Percentiles rank a stretch among this genome's conserved stretches.
phyloP scores from a whole-genome alignment of 2,113 vertebrate genomes.

The Carlito syrichta region DNA sequence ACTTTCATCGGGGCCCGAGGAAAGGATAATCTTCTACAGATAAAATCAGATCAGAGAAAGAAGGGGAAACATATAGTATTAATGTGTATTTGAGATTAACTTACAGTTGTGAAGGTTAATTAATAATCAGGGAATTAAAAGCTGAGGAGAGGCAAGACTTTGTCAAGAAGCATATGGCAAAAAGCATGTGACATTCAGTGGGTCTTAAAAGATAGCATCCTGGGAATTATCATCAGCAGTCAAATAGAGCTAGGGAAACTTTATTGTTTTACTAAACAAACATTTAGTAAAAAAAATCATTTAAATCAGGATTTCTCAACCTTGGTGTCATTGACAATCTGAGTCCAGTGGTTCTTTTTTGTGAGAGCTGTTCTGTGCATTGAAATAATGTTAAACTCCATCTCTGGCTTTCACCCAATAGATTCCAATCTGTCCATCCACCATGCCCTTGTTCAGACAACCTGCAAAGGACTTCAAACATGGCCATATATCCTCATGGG shows the following conservation, averaged over 20 bases:
- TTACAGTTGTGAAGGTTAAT: constrained; percentile 60
- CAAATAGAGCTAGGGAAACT: background rate
- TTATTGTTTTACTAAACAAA: background rate
- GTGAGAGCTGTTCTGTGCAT: background rate
- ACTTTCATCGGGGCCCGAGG: background rate
- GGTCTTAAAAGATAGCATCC: background rate
- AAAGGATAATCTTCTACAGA: background rate
- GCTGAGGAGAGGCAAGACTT: constrained; percentile 32
- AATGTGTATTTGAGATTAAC: constrained; percentile 24
- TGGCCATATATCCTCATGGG: background rate
- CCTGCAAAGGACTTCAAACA: background rate
- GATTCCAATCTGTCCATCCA: accelerated
- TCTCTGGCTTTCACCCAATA: background rate
- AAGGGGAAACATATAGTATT: background rate
- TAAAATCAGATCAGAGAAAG: background rate
- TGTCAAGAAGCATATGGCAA: constrained; percentile 54
- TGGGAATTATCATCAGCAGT: background rate
- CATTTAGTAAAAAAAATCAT: background rate
- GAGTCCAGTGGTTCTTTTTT: background rate
- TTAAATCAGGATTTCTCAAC: background rate
- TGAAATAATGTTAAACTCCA: background rate
- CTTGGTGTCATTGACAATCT: background rate
- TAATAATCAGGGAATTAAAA: constrained; percentile 65
- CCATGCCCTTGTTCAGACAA: accelerated
- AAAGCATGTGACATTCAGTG: background rate